Evolutionary conservation across 2,797 vertebrate genomes (phyloP), one percentile per base, ranked within the genome.

Genomic region (Siniperca undulata): DNA sequence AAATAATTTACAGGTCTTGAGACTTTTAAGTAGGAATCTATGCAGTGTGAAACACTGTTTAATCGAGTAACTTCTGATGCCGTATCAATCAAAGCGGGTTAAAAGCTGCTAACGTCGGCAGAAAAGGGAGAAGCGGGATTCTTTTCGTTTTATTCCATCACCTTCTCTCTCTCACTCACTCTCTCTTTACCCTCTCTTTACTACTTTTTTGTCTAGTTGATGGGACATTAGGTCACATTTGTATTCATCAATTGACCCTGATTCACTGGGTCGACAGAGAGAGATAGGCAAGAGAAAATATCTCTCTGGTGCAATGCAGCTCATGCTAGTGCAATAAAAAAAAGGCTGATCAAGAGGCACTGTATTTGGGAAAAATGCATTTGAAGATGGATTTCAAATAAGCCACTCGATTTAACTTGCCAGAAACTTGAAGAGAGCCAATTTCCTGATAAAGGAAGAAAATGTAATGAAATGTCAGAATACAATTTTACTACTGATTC

Each of bases 1-100:
- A 99, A 98, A 98, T 98, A 97, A 98, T 98, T 95, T 98, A 97
- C 91, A 93, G 85, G 86, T 95, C 93, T 94, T 96, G 95, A 97
- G 96, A 97, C 96, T 97, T 97, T 98, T 97, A 98, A 98, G 97
- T 97, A 96, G 97, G 96, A 97, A 97, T 96, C 96, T 95, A 94
- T 96, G 96, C 95, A 92, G 94, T 96, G 95, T 96, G 95, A 96
- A 94, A 91, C 78, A 62, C 85, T 67, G 86, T 92, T 95, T 96
- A 96, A 96, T 96, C 89, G 94, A 95, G 95, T 92, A 94, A 95
- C 92, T 95, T 94, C 88, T 95, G 92, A 92, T 90, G 92, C 88
- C 67, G 80, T 94, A 96, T 96, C 94, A 94, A 96, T 96, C 96
- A 96, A 89, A 88, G 89, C 34, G 13, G 72, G 89, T 88, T 84